Conservation (phyloP, 1,140 invertebrate species). For the Colletes gigas region DNA sequence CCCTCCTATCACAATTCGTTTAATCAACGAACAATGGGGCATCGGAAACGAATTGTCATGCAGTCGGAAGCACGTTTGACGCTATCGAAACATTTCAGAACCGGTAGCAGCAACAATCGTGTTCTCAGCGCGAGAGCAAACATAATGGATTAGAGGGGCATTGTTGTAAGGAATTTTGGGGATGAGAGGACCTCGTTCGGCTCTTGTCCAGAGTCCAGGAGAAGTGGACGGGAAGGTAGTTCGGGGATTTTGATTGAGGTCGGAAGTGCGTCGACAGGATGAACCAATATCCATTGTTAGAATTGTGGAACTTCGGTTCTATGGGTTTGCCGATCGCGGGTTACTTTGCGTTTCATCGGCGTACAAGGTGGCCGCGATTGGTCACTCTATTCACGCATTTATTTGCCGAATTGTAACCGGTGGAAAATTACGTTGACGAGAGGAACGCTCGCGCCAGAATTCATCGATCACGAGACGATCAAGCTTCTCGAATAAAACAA, state of each 20-base stretch:
- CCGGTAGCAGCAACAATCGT: slow-evolving; percentile 36
- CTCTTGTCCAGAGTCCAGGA: slow-evolving; percentile 14
- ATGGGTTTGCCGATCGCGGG: slow-evolving; percentile 33
- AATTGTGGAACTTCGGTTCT: slow-evolving; percentile 15
- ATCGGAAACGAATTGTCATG: slow-evolving; percentile 42
- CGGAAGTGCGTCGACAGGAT: slow-evolving; percentile 51
- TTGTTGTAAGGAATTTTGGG: slow-evolving; percentile 53
- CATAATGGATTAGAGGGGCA: slow-evolving; percentile 46
- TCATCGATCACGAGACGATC: slow-evolving; percentile 24
- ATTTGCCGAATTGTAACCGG: slow-evolving; percentile 26
- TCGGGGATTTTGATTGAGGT: slow-evolving; percentile 54
- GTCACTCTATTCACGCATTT: slow-evolving; percentile 19
- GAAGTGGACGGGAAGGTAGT: slow-evolving; percentile 49
- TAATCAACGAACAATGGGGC: slow-evolving; percentile 42
- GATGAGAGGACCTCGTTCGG: slow-evolving; percentile 32
- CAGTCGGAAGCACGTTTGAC: slow-evolving; percentile 14
- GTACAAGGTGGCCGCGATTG: slow-evolving; percentile 6
- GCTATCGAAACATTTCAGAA: slow-evolving; percentile 44
- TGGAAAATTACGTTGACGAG: slow-evolving; percentile 23
- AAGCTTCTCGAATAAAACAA: slow-evolving; percentile 25
- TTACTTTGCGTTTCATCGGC: slow-evolving; percentile 17
- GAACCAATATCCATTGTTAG: slow-evolving; percentile 56
- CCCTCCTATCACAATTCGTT: slow-evolving; percentile 36
- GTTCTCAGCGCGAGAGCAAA: slow-evolving; percentile 38
- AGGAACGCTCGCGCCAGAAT: neutral